phyloP scores from a whole-genome alignment of 2,797 vertebrate genomes.

The Malurus splendens region DNA sequence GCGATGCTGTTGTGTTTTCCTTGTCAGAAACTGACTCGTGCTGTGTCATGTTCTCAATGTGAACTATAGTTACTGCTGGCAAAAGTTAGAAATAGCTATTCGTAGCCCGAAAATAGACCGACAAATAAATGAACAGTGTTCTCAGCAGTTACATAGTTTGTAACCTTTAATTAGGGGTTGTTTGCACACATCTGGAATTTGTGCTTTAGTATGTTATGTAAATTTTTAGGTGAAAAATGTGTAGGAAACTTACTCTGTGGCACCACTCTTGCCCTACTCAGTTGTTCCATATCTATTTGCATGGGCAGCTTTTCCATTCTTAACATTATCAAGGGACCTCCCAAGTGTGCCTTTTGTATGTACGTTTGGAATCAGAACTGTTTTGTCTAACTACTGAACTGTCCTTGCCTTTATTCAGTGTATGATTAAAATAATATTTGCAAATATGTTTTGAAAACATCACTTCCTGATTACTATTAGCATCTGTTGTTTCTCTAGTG shows the following conservation, averaged over 20 bases:
- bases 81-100: not conserved
- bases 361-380: not conserved
- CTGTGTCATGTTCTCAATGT: not conserved
- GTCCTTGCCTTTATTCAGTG: not conserved
- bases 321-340: accelerated
- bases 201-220: not conserved
- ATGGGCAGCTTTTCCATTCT: not conserved
- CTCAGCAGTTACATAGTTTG: not conserved
- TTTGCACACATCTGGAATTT: not conserved
- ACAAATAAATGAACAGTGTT: not conserved
- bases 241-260: not conserved
- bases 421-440: not conserved
- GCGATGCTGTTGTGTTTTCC: not conserved
- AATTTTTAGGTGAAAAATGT: not conserved
- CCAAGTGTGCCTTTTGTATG: not conserved
- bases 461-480: not conserved
- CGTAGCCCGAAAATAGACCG: not conserved
- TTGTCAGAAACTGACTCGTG: not conserved
- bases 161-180: not conserved
- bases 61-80: not conserved
- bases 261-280: not conserved
- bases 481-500: not conserved
- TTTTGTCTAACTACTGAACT: not conserved
- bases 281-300: accelerated
- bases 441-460: not conserved